Evolutionary conservation across 2,888 invertebrate species (phyloP).

Genomic region (Mesochorus sp.): DNA sequence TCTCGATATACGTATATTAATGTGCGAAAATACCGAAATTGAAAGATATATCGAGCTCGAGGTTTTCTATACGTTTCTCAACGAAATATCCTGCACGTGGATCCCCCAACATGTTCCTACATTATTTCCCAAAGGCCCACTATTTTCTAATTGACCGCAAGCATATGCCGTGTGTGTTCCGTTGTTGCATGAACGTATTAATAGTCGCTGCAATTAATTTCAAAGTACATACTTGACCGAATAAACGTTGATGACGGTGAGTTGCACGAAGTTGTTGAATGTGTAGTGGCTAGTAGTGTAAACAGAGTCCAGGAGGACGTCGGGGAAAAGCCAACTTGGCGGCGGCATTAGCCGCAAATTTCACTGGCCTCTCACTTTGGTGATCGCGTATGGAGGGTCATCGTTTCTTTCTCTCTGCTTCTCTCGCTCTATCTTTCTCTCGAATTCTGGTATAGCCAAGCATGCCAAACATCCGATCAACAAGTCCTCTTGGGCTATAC

Average conservation of each 20-base stretch:
- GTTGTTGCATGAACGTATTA: slow-evolving; percentile 4
- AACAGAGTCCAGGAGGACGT: slow-evolving; percentile 33
- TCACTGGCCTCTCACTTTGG: slow-evolving; percentile 15
- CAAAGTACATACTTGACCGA: slow-evolving; percentile 23
- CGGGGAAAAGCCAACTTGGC: slow-evolving; percentile 8
- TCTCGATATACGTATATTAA: not conserved
- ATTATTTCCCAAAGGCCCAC: not conserved
- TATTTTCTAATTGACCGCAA: not conserved
- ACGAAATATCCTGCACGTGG: no score
- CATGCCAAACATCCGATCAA: slow-evolving; percentile 35
- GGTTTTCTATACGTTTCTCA: no score
- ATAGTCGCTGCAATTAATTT: slow-evolving; percentile 20
- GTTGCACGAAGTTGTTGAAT: not conserved
- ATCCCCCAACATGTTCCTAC: no score
- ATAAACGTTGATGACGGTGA: slow-evolving; percentile 54
- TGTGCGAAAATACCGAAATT: not conserved
- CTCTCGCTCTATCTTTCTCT: no score
- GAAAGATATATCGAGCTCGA: no score
- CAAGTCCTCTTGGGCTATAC: no score
- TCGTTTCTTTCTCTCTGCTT: not conserved
- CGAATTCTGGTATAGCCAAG: not conserved
- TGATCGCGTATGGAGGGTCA: slow-evolving; percentile 20
- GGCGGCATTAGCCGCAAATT: slow-evolving; percentile 19
- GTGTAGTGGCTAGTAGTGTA: slow-evolving; percentile 32
- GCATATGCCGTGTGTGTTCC: no score